Conservation (phyloP, 2,797 vertebrate genomes). For the Falco cherrug region DNA sequence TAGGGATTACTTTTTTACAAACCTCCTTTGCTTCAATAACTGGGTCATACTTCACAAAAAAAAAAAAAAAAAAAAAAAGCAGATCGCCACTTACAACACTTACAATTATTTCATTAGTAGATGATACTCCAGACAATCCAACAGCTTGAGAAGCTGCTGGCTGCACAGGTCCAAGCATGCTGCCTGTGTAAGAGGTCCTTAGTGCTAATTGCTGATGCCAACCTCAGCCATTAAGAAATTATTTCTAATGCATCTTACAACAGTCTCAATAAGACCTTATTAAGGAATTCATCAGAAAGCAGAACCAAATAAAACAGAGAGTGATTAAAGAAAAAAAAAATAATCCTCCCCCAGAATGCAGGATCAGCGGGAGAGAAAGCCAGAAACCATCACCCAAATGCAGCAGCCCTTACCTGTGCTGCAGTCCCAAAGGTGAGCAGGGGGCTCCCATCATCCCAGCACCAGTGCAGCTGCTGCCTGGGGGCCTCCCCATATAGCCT, state of each 20-base stretch:
- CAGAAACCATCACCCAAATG: neutral
- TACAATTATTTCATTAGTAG: neutral
- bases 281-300: neutral
- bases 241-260: neutral
- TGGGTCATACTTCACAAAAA: neutral
- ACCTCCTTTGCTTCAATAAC: neutral
- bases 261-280: neutral
- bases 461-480: neutral
- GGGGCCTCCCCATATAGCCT: neutral
- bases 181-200: neutral
- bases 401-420: neutral
- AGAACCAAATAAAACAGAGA: conserved; percentile 20
- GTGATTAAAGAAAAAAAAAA: neutral
- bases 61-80: neutral
- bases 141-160: neutral
- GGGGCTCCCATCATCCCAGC: neutral
- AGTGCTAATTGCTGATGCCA: neutral
- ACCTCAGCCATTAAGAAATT: neutral
- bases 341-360: neutral
- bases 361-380: neutral
- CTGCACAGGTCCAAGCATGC: neutral
- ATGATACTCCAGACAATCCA: neutral
- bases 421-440: neutral
- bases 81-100: neutral
- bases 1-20: neutral